phyloP scores from a whole-genome alignment of 1,140 invertebrate species.

The Rhopalosiphum padi region DNA sequence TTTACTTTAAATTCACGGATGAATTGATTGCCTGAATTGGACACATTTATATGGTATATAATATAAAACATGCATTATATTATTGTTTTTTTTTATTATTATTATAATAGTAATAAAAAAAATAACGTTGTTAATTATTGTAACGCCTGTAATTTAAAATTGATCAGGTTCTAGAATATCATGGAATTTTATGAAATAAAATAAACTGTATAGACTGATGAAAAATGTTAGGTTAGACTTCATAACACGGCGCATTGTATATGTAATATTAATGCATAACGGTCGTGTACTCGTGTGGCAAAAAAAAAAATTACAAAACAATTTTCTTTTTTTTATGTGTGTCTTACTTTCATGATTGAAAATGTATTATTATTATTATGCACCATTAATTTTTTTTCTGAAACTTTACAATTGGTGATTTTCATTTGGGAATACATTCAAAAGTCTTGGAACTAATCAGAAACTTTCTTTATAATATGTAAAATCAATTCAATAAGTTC shows the following conservation, averaged over 20 bases:
- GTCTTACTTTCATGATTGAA: neutral
- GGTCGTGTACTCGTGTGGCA: neutral
- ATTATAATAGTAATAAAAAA: neutral
- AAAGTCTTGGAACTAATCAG: neutral
- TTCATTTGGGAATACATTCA: neutral
- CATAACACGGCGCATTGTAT: neutral
- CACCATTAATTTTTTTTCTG: neutral
- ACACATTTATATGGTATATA: neutral
- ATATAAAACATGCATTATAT: neutral
- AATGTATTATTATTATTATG: neutral
- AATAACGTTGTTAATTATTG: neutral
- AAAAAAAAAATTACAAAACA: neutral
- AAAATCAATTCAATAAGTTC: slow-evolving; percentile 13
- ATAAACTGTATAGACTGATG: neutral
- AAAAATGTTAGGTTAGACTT: neutral
- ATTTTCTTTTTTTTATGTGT: neutral
- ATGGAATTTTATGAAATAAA: neutral
- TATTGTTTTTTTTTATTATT: neutral
- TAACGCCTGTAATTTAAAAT: neutral
- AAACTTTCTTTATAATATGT: slow-evolving; percentile 14
- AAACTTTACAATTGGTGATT: slow-evolving; percentile 1
- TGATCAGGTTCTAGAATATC: neutral
- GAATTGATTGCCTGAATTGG: no score
- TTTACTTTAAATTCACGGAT: no score
- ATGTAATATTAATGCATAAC: neutral